Evolutionary conservation across 2,797 vertebrate species (phyloP).

Genomic region (Peromyscus attwateri): DNA sequence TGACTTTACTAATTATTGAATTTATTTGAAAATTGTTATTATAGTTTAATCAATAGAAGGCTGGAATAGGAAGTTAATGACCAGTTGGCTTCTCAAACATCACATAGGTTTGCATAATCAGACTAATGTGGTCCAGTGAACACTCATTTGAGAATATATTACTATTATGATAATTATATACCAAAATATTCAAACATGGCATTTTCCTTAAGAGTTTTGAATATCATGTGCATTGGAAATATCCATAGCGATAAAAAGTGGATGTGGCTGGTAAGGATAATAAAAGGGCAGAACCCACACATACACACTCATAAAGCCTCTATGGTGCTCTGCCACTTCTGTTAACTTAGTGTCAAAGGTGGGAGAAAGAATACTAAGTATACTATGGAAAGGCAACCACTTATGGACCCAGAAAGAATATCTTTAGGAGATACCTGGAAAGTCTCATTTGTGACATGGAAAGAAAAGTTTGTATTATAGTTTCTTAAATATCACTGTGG

Average conservation of each 20-base stretch:
- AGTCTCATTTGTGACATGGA: not conserved
- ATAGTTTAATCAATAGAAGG: not conserved
- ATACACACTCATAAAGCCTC: not conserved
- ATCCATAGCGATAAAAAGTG: conserved; percentile 53
- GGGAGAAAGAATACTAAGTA: not conserved
- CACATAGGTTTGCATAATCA: conserved; percentile 73
- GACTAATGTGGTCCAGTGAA: conserved; percentile 47
- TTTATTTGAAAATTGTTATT: conserved; percentile 35
- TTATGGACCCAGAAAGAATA: not conserved
- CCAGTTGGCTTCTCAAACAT: conserved; percentile 78
- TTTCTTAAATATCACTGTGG: not conserved
- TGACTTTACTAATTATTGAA: not conserved
- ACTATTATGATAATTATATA: conserved; percentile 78
- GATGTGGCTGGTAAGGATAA: conserved; percentile 27
- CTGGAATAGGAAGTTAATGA: conserved; percentile 78
- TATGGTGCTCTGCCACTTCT: not conserved
- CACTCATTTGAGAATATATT: conserved; percentile 80
- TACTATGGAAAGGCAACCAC: not conserved
- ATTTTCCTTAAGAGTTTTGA: conserved; percentile 76
- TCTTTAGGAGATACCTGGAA: not conserved
- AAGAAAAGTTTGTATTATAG: not conserved
- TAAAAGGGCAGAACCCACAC: not conserved
- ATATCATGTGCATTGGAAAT: conserved; percentile 70
- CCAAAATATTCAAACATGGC: conserved; percentile 65
- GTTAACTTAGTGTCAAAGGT: not conserved